Evolutionary conservation across 2,113 vertebrate species (phyloP), one percentile per base, ranked within the genome.

Genomic region (Takifugu bimaculatus): DNA sequence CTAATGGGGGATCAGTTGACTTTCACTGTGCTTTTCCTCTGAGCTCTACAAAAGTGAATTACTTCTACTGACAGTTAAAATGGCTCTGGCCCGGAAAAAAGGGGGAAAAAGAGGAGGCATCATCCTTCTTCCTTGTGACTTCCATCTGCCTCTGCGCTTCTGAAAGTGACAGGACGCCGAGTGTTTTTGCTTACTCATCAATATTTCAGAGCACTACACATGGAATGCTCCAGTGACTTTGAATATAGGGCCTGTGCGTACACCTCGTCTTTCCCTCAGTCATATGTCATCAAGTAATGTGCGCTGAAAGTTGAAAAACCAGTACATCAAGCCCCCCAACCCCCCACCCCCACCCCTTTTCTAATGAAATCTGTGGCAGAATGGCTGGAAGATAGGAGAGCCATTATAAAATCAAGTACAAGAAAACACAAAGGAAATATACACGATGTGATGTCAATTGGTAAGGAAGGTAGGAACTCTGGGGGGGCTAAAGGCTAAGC

Each of bases 121-220:
- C 81, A 83, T 86, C 81, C 70, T 75, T 85, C 82, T 84, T 85
- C 79, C 72, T 65, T 75, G 79, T 53, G 80, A 84, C 77, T 80
- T 78, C 83, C 74, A 74, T 87, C 81, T 52, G 71, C 68, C 63
- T 70, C 66, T 68, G 54, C 54, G 58, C 77, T 85, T 63, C 75
- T 66, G 70, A 85, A 86, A 88, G 79, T 88, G 88, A 86, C 85
- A 88, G 87, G 78, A 82, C 73, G 77, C 78, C 70, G 64, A 66
- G 74, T 84, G 84, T 88, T 89, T 87, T 87, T 88, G 83, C 87
- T 88, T 87, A 90, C 85, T 88, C 85, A 83, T 88, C 84, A 86
- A 88, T 90, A 86, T 89, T 90, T 90, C 75, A 91, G 80, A 78
- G 84, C 76, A 72, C 81, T 81, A 83, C 85, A 82, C 82, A 82